Base-by-base conservation (phyloP, 2,888 invertebrate species). In the Terebella lapidaria region DNA sequence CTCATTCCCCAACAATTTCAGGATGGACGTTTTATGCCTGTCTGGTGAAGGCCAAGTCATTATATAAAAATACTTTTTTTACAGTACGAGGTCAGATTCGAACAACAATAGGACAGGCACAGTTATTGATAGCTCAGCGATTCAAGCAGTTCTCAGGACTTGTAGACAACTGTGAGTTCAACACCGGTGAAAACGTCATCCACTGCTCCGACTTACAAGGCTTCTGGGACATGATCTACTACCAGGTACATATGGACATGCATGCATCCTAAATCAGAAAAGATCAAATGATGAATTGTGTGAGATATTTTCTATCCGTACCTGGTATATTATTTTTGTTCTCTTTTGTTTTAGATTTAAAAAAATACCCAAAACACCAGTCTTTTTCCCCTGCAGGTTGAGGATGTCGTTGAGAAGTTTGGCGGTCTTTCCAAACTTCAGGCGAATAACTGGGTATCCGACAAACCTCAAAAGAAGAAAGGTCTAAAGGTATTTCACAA, bases 211-310 rank as follows among this genome's bases (percentile, higher is more conserved):
- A 83, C 66, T 70, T 83, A 2, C 79, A 81, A 60, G 83, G 83
- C 24, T 83, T 82, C 71, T 83, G 82, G 83, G 83, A 83, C 55
- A 81, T 83, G 81, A 71, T 83, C 30, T 80, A 77, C 65, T 75
- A 73, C 60, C 82, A 83, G 75, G 80, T 80, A 64, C 29, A 49
- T 24, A 49, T 18, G 10, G n/a, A n/a, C n/a, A n/a, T n/a, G n/a
- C n/a, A n/a, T n/a, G n/a, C n/a, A n/a, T n/a, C n/a, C n/a, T n/a
- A n/a, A n/a, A n/a, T n/a, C n/a, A n/a, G n/a, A n/a, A n/a, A n/a
- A n/a, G n/a, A n/a, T n/a, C n/a, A n/a, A n/a, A n/a, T n/a, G 10
- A 5, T 55, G 5, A 55, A 35, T 22, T 20, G 24, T 55, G 20
- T 46, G n/a, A 18, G 24, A 46, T 51, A 4, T 26, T n/a, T 20